These are phyloP conservation scores for Peromyscus eremicus DNA, from an alignment of 2,797 vertebrate species.

Conservation along the genomic window DNA sequence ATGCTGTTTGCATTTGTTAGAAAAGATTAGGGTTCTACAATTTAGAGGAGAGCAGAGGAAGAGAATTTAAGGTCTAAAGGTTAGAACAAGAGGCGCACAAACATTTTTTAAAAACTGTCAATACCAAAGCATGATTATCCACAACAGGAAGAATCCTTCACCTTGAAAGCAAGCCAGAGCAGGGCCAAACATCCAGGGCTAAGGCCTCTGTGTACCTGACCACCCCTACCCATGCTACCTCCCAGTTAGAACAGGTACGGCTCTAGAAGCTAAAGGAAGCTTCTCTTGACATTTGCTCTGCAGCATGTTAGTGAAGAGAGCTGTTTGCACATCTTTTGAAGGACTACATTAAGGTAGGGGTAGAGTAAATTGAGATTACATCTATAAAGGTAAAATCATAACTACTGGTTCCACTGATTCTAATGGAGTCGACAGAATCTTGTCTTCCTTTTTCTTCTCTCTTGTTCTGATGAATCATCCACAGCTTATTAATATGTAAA, in stretches of 20 bases:
- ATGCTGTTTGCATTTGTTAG: background rate
- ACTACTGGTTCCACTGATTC: background rate
- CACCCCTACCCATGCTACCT: background rate
- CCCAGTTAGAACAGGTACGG: slow-evolving; percentile 1
- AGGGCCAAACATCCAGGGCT: background rate
- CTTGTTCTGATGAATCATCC: slow-evolving; percentile 52
- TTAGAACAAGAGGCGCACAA: background rate
- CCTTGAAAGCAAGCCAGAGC: background rate
- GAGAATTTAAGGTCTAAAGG: background rate
- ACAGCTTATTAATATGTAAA: slow-evolving; percentile 72
- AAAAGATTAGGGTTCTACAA: background rate
- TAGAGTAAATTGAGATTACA: background rate
- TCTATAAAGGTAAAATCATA: slow-evolving; percentile 21
- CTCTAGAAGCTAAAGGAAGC: slow-evolving; percentile 15
- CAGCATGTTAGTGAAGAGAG: slow-evolving; percentile 8
- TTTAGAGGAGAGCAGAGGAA: slow-evolving; percentile 58
- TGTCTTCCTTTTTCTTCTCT: slow-evolving; percentile 58
- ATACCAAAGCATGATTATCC: background rate
- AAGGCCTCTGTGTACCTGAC: background rate
- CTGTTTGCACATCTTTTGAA: slow-evolving; percentile 31
- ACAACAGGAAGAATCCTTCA: slow-evolving; percentile 24
- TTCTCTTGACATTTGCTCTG: slow-evolving; percentile 49
- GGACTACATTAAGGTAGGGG: background rate
- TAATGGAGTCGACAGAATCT: background rate
- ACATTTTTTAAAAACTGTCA: slow-evolving; percentile 37